These are phyloP conservation scores for Venusia cambrica DNA, from an alignment of 2,888 invertebrate genomes.

Conservation along the genomic window DNA sequence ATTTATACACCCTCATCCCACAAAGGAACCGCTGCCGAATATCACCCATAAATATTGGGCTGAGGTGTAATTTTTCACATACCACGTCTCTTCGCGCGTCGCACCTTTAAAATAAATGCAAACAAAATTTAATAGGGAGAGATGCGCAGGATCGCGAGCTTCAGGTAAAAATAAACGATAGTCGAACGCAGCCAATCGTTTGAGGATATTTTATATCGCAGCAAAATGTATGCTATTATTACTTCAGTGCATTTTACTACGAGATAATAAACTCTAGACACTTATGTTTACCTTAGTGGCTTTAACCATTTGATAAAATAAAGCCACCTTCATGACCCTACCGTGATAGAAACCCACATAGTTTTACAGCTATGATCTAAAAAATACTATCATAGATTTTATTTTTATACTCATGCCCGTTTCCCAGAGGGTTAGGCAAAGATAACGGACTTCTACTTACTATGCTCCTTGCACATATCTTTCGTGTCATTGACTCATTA, in stretches of 20 bases:
- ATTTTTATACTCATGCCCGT: too few species aligned
- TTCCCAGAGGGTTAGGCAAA: too few species aligned
- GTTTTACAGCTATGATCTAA: too few species aligned
- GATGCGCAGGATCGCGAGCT: conserved; percentile 77
- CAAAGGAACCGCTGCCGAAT: conserved; percentile 81
- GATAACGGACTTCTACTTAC: too few species aligned
- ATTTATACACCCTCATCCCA: conserved; percentile 79
- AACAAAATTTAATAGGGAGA: conserved; percentile 82
- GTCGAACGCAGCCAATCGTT: conserved; percentile 64
- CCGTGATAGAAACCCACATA: too few species aligned
- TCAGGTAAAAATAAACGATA: conserved; percentile 78
- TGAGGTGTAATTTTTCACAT: conserved; percentile 82
- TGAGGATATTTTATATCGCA: conserved; percentile 62
- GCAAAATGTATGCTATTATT: conserved; percentile 38
- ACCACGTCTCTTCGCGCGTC: conserved; percentile 78
- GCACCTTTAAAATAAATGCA: conserved; percentile 82
- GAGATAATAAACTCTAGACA: conserved; percentile 26
- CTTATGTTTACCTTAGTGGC: conserved; percentile 18
- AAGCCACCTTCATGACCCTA: too few species aligned
- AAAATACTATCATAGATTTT: too few species aligned
- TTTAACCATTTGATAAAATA: too few species aligned
- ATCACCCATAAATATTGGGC: conserved; percentile 81
- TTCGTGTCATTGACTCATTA: too few species aligned
- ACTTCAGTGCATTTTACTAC: conserved; percentile 36
- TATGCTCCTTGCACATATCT: too few species aligned